Evolutionary conservation across 2,888 invertebrate species (phyloP), one percentile per base, ranked within the genome.

Genomic region (Troides aeacus): DNA sequence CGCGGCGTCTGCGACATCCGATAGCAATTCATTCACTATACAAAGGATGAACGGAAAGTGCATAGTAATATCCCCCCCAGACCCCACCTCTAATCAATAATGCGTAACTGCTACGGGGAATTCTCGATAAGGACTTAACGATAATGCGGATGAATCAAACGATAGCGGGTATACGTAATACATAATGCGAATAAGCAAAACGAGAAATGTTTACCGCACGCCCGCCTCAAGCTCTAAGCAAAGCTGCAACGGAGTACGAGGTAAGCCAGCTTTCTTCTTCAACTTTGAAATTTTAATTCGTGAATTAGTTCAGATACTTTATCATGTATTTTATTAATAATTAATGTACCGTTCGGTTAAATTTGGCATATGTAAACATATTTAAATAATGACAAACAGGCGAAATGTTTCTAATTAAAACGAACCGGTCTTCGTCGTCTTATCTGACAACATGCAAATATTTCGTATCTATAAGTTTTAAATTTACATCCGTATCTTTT

Each of bases 1-100:
- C 70, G 66, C 63, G 66, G 81, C 85, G 87, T 82, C 81, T 75
- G 77, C 72, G 71, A 77, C 78, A 78, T 79, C 76, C 80, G 78
- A 80, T 72, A 75, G 78, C 77, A 72, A 81, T 77, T 78, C 77
- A 76, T 76, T 78, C 73, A 86, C 85, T 83, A 79, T 78, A 79
- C 76, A 82, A 78, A 78, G 74, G 74, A 75, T 77, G 75, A 71
- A 73, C 74, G 75, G 79, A 79, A 79, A 81, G 79, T 82, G 80
- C 77, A 79, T 80, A 80, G 80, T 77, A 79, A 80, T 77, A 72
- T 72, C 77, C 72, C 78, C 77, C 72, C 73, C 39, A 10, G 8
- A 39, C 7, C 39, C 39, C 7, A 39, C 39, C 39, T 10, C 73
- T 76, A 76, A 83, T 80, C 81, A 79, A 78, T 81, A 78, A 79